Evolutionary conservation across 2,797 vertebrate species (phyloP).

Genomic region (Pangasius krempfi): DNA sequence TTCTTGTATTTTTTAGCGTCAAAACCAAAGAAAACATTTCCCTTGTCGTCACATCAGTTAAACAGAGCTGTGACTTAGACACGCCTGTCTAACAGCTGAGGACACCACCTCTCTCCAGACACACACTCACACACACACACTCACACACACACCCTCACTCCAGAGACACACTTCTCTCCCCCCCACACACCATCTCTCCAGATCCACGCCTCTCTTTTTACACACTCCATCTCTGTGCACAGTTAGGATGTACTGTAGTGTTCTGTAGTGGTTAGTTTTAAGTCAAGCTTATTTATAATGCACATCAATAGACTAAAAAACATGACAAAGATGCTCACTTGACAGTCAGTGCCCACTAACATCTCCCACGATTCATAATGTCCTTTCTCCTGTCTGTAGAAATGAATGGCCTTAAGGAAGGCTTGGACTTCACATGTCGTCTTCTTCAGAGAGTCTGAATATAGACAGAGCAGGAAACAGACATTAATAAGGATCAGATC

Average conservation of each 20-base stretch:
- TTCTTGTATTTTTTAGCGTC: neutral
- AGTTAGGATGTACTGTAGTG: neutral
- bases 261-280: neutral
- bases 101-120: neutral
- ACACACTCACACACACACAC: neutral
- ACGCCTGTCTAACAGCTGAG: conserved; percentile 18
- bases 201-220: neutral
- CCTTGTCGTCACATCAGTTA: conserved; percentile 31
- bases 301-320: neutral
- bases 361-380: conserved; percentile 88
- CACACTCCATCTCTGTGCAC: neutral
- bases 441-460: conserved; percentile 63
- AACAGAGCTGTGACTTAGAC: neutral
- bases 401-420: conserved; percentile 81
- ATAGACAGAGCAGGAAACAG: neutral
- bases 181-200: neutral
- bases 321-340: conserved; percentile 71
- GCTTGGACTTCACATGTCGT: conserved; percentile 79
- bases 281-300: neutral
- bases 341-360: conserved; percentile 80
- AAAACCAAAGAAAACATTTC: conserved; percentile 7
- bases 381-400: conserved; percentile 86
- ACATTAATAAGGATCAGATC: neutral
- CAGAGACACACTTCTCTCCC: neutral
- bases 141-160: neutral